Evolutionary conservation across 1,140 invertebrate species (phyloP), one percentile per base, ranked within the genome.

Genomic region (Zaprionus lachaisei): DNA sequence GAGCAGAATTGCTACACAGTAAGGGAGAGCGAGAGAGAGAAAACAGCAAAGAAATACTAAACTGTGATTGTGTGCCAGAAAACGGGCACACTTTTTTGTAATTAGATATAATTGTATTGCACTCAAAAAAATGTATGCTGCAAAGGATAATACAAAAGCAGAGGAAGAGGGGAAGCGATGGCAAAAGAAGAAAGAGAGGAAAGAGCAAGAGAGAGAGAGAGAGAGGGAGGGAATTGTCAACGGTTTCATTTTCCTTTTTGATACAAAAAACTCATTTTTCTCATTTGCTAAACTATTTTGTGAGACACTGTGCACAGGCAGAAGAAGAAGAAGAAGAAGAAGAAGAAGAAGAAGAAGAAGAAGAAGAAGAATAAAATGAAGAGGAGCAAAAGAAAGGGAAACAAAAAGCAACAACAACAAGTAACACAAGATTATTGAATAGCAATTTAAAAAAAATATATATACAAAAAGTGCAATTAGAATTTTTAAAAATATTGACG

Each of bases 391-490:
- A 28, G 28, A 79, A 47, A 47, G 62, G 61, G 60, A 24, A 11
- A 31, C 14, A 37, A 70, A 31, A 49, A 47, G 57, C 49, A 61
- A 55, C 15, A 72, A 60, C 17, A 75, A 56, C 44, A 72, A 71
- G 49, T 24, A 57, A 54, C 67, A 75, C 72, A 56, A 61, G 60
- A 67, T 68, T 54, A 73, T 70, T 72, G 72, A 80, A 78, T 83
- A 76, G 77, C 77, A 83, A 82, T 81, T 85, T 60, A 72, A 75
- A 69, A 65, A 57, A 66, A 65, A 72, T 57, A 64, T 67, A 81
- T 73, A 87, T 71, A 87, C 64, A 83, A 85, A 89, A 90, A 90
- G 85, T 90, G 85, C 85, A 90, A 90, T 90, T 90, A 90, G 85
- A 90, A 90, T 90, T 90, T 90, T 89, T 80, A 75, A 71, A 85